Base-by-base conservation (phyloP, 1,140 invertebrate genomes). In the Drosophila suzukii region DNA sequence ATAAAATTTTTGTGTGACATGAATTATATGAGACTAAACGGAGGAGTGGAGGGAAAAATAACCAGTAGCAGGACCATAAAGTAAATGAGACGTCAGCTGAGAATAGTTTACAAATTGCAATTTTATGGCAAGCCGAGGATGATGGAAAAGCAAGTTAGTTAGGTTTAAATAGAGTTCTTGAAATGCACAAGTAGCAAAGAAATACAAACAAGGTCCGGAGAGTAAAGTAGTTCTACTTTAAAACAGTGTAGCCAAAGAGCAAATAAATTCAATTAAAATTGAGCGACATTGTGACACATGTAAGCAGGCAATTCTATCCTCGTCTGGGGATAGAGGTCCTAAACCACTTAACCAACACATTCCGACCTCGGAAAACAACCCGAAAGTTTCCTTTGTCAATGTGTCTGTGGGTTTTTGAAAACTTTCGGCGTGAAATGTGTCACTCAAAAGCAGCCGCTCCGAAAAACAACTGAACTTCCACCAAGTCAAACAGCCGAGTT, bases 391-490 rank as follows among this genome's bases (percentile, higher is more conserved):
- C 66, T 58, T 72, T 72, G 68, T 71, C 51, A 46, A 24, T 58
- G 49, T 76, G 71, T 58, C 36, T 58, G 66, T 43, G 44, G 51
- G 36, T 71, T 49, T 55, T 24, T 4, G 68, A 59, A 83, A 79
- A 47, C 49, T 84, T 83, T 84, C 39, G 57, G 81, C 78, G 71
- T 61, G 72, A 67, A 83, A 80, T 80, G 55, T 83, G 81, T 80
- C 81, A 83, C 65, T 83, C 81, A 67, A 67, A 51, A 50, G 54
- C 81, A 81, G 62, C 10, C 61, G 54, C 53, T 34, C 32, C 32
- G 8, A 30, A 78, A 62, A 76, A 80, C 43, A 65, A 66, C 50
- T 62, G 63, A 81, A 71, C 38, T 75, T 74, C 27, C 38, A 49
- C 53, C 63, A 81, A 85, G 57, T 67, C 47, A 72, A 53, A 53